Evolutionary conservation across 92 coral and sea anemone genomes (phyloP), one percentile per base, ranked within the genome.

Genomic region (Zoanthus gigantus): DNA sequence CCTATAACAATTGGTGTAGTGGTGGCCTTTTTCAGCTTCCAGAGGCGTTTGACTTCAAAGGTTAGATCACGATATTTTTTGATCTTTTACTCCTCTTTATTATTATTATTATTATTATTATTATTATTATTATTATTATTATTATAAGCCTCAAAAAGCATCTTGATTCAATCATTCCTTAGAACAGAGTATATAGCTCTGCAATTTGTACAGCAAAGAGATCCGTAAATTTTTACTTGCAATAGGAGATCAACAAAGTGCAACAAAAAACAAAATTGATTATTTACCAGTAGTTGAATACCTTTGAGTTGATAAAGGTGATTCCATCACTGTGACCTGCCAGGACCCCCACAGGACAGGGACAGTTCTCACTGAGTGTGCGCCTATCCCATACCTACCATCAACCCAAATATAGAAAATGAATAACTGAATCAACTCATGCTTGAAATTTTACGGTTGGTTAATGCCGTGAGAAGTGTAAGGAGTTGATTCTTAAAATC

Each of bases 331-430:
- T 76, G 82, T 97, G 99, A 54, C 99, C 99, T 15, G 98, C 98
- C 52, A 97, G 88, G 13, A 88, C 91, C 12, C 99, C 99, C 4
- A 97, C 99, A 54, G 99, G 99, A 44, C 81, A 87, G 11, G 98
- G 99, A 68, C 85, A 61, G 54, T 77, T 84, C 77, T 97, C 99
- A 78, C 89, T 85, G 53, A 97, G 89, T 23, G 92, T 92, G 6
- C 99, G 97, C 17, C 99, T 93, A 85, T 97, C 99, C 99, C 99
- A 97, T 15, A 97, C 99, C 99, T 97, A 30, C 12, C 17, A 56
- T 31, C 58, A 72, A 58, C 17, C 28, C 32, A n/a, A 69, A 46
- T 9, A 9, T 0, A 11, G 42, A 4, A 29, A n/a, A 15, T 44
- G 32, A 13, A 10, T 69, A 37, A 14, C 44, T 11, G 15, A 15